Conservation (phyloP, 30 jellyfish, hydroid and myxozoan genomes). For the Chironex yamaguchii region DNA sequence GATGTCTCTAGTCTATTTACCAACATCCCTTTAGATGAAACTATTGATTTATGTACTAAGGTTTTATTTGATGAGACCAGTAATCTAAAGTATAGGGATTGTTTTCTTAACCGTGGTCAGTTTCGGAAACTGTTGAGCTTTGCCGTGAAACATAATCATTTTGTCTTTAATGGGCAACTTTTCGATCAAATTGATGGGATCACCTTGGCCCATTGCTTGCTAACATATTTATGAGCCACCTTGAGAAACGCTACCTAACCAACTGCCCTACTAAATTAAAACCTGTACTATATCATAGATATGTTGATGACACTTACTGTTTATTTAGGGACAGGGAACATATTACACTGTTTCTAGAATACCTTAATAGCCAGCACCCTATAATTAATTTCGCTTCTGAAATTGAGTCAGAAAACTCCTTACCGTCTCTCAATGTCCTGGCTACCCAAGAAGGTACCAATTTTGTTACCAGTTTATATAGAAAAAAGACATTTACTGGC, state of each 20-base stretch:
- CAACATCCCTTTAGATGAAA: slow-evolving; percentile 11
- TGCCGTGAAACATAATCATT: slow-evolving; percentile 25
- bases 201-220: too few species aligned
- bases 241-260: slow-evolving; percentile 7
- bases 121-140: slow-evolving; percentile 13
- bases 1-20: slow-evolving; percentile 22
- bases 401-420: background rate
- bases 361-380: slow-evolving; percentile 32
- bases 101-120: slow-evolving; percentile 7
- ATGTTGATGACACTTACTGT: slow-evolving; percentile 64
- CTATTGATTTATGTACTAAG: background rate
- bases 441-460: background rate
- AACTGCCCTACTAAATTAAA: slow-evolving; percentile 34
- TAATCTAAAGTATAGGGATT: background rate
- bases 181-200: slow-evolving; percentile 55
- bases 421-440: slow-evolving; percentile 28
- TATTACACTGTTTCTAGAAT: background rate
- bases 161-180: slow-evolving; percentile 27
- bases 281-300: slow-evolving; percentile 42
- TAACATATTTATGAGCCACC: too few species aligned
- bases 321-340: background rate
- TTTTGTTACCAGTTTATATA: background rate
- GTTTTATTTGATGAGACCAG: background rate
- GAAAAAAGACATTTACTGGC: slow-evolving; percentile 38
- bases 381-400: slow-evolving; percentile 34